Base-by-base conservation (phyloP, 2,888 invertebrate genomes). In the Boloria selene region DNA sequence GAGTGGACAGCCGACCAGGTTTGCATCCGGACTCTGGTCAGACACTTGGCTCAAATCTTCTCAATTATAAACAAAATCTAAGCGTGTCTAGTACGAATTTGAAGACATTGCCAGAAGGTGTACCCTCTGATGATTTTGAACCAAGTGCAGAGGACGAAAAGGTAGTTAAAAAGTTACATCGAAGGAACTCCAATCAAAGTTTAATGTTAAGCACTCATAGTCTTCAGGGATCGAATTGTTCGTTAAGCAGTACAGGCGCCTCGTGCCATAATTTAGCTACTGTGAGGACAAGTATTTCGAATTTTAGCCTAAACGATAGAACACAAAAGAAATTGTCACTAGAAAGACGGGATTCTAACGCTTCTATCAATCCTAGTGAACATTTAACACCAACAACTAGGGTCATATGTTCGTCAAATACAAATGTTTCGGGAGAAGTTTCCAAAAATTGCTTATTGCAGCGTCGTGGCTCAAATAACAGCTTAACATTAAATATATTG, bases 281-380 rank as follows among this genome's bases (percentile, higher is more conserved):
- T 6, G 92, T 92, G 0, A 77, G 93, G 52, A 90, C 89, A 0
- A 92, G 92, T 67, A 78, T 90, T 68, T 92, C 92, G 0, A 93
- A 92, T 68, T 92, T 90, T 69, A 92, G 91, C 63, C 77, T 93
- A 0, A 91, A 86, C 67, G 89, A 90, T 38, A 75, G 74, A 44
- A 76, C 91, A 22, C 90, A 88, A 55, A 93, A 93, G 54, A 96
- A 95, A 73, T 94, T 96, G 26, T 93, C 97, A 1, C 83, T 97
- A 52, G 97, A 97, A 73, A 93, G 98, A 55, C 93, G 98, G 58
- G 98, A 98, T 67, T 98, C 98, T 0, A 97, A 97, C 80, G 95
- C 97, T 0, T 97, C 97, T 68, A 88, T 97, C 2, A 96, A 97
- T 0, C 96, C 95, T 53, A 72, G 81, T 0, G 92, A 92, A 42